Evolutionary conservation across 1,140 invertebrate genomes (phyloP).

Genomic region (Saccostrea glomerata): DNA sequence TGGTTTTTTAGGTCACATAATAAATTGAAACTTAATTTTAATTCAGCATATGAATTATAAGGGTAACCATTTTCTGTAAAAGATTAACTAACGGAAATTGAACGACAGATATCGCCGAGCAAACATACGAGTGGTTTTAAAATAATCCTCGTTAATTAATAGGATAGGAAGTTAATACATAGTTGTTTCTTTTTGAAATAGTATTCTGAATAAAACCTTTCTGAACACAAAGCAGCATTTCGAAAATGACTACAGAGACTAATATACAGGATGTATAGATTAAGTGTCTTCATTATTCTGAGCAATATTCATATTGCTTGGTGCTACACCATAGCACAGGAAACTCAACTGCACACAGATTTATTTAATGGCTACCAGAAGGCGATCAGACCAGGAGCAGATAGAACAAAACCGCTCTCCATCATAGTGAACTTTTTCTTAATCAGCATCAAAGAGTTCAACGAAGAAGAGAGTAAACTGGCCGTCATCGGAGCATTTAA

Average conservation of each 20-base stretch:
- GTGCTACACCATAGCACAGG: constrained; percentile 22
- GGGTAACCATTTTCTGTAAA: too few relatives aligned
- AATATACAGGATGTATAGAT: neutral
- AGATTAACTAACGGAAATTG: too few relatives aligned
- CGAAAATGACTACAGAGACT: neutral
- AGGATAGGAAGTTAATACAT: neutral
- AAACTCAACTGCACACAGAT: constrained; percentile 19
- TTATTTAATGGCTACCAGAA: constrained; percentile 28
- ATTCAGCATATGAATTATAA: too few relatives aligned
- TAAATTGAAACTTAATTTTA: too few relatives aligned
- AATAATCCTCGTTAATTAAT: neutral
- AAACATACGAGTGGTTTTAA: neutral
- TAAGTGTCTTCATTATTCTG: neutral
- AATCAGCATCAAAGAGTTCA: constrained; percentile 25
- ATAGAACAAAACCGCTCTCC: neutral
- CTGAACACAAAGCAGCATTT: neutral
- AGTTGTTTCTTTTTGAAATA: neutral
- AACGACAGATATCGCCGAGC: too few relatives aligned
- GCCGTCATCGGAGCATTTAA: constrained; percentile 19
- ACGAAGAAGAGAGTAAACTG: neutral
- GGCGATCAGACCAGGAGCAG: neutral
- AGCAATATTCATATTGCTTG: neutral
- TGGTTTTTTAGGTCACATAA: too few relatives aligned
- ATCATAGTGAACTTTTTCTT: neutral
- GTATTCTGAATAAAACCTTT: neutral